Evolutionary conservation across 2,113 vertebrate genomes (phyloP).

Genomic region (Vicugna pacos): DNA sequence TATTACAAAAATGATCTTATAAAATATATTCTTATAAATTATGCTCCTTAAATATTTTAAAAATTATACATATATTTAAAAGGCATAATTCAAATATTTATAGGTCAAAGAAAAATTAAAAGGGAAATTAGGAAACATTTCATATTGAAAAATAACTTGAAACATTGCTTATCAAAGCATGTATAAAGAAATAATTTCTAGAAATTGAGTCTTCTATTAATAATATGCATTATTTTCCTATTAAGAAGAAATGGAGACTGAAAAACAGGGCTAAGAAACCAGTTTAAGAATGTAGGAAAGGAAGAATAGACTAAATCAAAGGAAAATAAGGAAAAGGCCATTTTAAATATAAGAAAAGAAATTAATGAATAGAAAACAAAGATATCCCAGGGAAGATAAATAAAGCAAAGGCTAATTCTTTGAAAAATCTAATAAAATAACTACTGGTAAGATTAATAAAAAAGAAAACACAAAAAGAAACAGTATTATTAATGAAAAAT

Average conservation of each 20-base stretch:
- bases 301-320: neutral
- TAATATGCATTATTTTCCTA: neutral
- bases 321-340: neutral
- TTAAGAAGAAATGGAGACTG: neutral
- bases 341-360: neutral
- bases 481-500: neutral
- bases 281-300: neutral
- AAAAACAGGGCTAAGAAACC: neutral
- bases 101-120: neutral
- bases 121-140: neutral
- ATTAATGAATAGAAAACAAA: neutral
- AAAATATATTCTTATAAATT: neutral
- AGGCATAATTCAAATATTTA: neutral
- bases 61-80: neutral
- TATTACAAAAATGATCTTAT: neutral
- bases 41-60: neutral
- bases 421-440: neutral
- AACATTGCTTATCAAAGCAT: neutral
- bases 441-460: neutral
- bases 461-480: slow-evolving; percentile 11
- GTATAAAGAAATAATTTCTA: neutral
- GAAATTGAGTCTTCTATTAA: neutral
- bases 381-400: neutral
- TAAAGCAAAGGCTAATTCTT: neutral
- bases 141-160: neutral